Evolutionary conservation across 2,113 vertebrate species (phyloP).

Genomic region (Hemiscyllium ocellatum): DNA sequence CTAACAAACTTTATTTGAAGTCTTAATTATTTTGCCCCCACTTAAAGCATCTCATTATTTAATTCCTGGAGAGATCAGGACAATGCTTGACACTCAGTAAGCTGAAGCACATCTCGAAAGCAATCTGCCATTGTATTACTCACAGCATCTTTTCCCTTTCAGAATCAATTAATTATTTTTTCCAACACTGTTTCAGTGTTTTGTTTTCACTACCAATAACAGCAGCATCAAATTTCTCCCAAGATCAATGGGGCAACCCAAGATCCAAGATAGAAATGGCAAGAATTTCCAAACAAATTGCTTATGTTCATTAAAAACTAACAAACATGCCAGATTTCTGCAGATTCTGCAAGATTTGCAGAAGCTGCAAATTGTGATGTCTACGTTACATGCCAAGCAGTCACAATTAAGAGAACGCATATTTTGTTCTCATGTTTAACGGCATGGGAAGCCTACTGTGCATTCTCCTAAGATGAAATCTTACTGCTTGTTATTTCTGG

Average conservation of each 20-base stretch:
- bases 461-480: neutral
- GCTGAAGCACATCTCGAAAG: neutral
- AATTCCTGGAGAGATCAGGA: neutral
- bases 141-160: neutral
- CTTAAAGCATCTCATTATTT: neutral
- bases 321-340: neutral
- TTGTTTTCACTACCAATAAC: neutral
- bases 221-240: neutral
- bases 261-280: neutral
- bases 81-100: neutral
- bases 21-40: neutral
- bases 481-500: slow-evolving; percentile 18
- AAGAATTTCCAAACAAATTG: slow-evolving; percentile 19
- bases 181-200: neutral
- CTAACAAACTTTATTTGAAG: neutral
- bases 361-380: neutral
- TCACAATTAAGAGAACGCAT: neutral
- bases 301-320: neutral
- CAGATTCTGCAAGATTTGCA: neutral
- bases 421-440: neutral
- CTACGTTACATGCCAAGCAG: too few species aligned
- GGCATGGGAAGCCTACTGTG: neutral
- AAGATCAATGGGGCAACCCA: neutral
- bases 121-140: neutral
- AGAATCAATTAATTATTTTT: neutral